phyloP scores from a whole-genome alignment of 2,888 invertebrate genomes.

The Tetanocera ferruginea region DNA sequence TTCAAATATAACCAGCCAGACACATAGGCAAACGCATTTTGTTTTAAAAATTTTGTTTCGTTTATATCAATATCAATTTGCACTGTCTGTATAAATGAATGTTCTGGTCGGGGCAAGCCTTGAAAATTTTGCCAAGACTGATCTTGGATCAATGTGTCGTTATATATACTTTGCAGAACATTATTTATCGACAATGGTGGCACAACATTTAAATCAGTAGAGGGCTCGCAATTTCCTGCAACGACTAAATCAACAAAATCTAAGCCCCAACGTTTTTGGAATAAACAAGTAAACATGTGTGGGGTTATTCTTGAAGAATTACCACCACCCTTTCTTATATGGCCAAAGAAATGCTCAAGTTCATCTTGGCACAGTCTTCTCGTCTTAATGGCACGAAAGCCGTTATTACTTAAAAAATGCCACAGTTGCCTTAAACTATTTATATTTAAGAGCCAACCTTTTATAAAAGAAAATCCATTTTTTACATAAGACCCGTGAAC shows the following conservation, averaged over 20 bases:
- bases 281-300: neutral
- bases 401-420: too few species aligned
- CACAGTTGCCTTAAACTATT: too few species aligned
- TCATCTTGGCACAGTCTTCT: neutral
- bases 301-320: neutral
- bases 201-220: neutral
- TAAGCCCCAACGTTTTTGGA: too few species aligned
- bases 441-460: too few species aligned
- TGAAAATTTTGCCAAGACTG: constrained; percentile 21
- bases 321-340: neutral
- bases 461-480: too few species aligned
- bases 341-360: constrained; percentile 2
- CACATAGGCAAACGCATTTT: too few species aligned
- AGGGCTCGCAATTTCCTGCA: constrained; percentile 1
- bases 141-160: neutral
- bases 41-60: neutral
- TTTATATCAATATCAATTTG: too few species aligned
- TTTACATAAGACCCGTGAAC: too few species aligned
- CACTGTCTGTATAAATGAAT: too few species aligned
- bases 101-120: too few species aligned
- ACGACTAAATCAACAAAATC: neutral
- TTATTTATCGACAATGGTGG: neutral
- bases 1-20: too few species aligned
- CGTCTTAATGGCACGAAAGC: too few species aligned
- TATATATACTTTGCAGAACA: neutral